Conservation (phyloP, 92 coral and sea anemone genomes). For the Galaxea fascicularis region DNA sequence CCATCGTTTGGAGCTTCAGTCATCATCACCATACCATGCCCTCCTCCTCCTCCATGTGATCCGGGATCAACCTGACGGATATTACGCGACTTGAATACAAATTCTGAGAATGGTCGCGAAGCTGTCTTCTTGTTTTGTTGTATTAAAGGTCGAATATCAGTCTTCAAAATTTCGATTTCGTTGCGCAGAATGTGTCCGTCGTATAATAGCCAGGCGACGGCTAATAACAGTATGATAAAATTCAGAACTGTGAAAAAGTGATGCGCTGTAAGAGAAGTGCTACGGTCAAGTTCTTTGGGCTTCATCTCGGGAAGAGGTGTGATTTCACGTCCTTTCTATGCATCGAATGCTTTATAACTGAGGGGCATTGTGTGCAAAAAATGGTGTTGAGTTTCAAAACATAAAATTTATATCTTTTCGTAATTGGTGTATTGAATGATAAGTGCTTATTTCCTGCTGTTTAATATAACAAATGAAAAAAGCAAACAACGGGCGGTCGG, state of each 20-base stretch:
- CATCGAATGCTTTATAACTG: not conserved
- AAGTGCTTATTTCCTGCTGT: not conserved
- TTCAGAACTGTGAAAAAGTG: slow-evolving; percentile 51
- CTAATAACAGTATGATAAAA: slow-evolving; percentile 39
- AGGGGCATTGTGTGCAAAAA: slow-evolving; percentile 17
- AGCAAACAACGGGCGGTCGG: too few species aligned
- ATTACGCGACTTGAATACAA: slow-evolving; percentile 4
- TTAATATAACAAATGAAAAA: not conserved
- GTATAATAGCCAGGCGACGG: slow-evolving; percentile 47
- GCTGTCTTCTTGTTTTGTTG: not conserved
- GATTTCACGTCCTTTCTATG: not conserved
- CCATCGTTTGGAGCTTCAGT: not conserved
- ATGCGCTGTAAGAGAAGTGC: slow-evolving; percentile 25
- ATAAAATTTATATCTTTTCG: not conserved
- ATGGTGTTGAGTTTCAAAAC: slow-evolving; percentile 47
- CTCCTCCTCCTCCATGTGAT: slow-evolving; percentile 1
- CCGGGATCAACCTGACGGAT: slow-evolving; percentile 38
- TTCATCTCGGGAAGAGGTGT: slow-evolving; percentile 17
- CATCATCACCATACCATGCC: slow-evolving; percentile 6
- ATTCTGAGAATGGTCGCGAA: not conserved
- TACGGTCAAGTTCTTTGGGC: slow-evolving; percentile 1
- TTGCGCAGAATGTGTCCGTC: slow-evolving; percentile 24
- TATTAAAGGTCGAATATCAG: slow-evolving; percentile 19
- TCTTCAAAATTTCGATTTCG: slow-evolving; percentile 46
- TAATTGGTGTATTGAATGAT: not conserved